Conservation (phyloP, 2,797 vertebrate species). For the Trachops cirrhosus region DNA sequence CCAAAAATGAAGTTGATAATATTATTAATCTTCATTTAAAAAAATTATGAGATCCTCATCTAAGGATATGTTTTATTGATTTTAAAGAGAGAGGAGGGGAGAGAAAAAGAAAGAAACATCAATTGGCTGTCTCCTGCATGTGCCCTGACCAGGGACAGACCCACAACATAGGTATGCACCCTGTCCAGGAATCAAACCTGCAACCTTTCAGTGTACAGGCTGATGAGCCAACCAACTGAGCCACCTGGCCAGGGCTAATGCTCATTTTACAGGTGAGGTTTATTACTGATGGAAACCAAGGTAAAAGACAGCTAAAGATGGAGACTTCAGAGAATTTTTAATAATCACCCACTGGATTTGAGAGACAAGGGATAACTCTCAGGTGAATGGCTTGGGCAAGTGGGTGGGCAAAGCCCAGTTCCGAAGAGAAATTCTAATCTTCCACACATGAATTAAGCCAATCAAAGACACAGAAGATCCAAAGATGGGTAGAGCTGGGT, state of each 20-base stretch:
- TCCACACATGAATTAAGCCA: not conserved
- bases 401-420: not conserved
- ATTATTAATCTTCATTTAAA: not conserved
- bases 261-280: conserved; percentile 10
- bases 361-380: not conserved
- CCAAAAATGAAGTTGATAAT: not conserved
- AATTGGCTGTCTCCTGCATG: not conserved
- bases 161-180: no score
- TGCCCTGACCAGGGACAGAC: not conserved
- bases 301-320: not conserved
- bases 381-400: not conserved
- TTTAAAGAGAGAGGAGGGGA: not conserved
- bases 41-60: not conserved
- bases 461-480: not conserved
- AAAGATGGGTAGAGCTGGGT: not conserved
- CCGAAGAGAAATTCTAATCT: not conserved
- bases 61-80: not conserved
- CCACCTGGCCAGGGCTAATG: not conserved
- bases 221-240: not conserved
- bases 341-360: not conserved
- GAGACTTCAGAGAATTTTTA: not conserved
- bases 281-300: not conserved
- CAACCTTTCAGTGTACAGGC: not conserved
- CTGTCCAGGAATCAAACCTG: not conserved
- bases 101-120: not conserved